These are phyloP conservation scores for Carposina sasakii DNA, from an alignment of 1,140 invertebrate genomes.

Conservation along the genomic window DNA sequence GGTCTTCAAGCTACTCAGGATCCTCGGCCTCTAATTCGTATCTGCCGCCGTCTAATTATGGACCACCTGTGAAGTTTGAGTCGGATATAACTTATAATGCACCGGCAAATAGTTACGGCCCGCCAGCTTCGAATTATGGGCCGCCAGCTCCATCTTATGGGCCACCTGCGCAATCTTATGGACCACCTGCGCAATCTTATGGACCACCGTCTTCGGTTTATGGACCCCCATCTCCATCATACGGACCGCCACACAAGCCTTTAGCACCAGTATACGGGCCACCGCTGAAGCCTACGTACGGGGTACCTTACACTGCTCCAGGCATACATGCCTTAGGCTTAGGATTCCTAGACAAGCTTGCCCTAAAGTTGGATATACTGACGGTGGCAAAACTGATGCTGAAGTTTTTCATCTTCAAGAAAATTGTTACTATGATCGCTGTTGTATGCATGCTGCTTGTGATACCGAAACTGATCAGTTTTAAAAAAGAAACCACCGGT, in stretches of 20 bases:
- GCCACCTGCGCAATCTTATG: slow-evolving; percentile 40
- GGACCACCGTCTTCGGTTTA: slow-evolving; percentile 62
- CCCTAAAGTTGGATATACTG: slow-evolving; percentile 79
- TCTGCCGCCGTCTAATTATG: slow-evolving; percentile 39
- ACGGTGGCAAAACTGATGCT: slow-evolving; percentile 82
- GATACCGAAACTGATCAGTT: slow-evolving; percentile 78
- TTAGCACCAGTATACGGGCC: slow-evolving; percentile 59
- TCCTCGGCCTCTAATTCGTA: slow-evolving; percentile 35
- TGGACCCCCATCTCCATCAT: slow-evolving; percentile 58
- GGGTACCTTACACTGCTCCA: slow-evolving; percentile 71
- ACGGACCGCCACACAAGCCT: slow-evolving; percentile 46
- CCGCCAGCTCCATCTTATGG: slow-evolving; percentile 37
- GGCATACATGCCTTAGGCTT: slow-evolving; percentile 58
- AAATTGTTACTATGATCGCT: slow-evolving; percentile 84
- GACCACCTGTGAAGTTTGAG: slow-evolving; percentile 52
- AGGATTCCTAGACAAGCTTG: slow-evolving; percentile 73
- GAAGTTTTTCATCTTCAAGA: slow-evolving; percentile 83
- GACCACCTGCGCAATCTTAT: slow-evolving; percentile 48
- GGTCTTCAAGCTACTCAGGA: slow-evolving; percentile 30
- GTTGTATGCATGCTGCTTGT: slow-evolving; percentile 82
- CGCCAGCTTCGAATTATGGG: slow-evolving; percentile 47
- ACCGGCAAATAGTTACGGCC: slow-evolving; percentile 50
- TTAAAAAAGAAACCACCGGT: slow-evolving; percentile 54
- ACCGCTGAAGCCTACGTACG: slow-evolving; percentile 54
- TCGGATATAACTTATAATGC: slow-evolving; percentile 51